These are phyloP conservation scores for Synanceia verrucosa DNA, from an alignment of 2,797 vertebrate species.

Conservation along the genomic window DNA sequence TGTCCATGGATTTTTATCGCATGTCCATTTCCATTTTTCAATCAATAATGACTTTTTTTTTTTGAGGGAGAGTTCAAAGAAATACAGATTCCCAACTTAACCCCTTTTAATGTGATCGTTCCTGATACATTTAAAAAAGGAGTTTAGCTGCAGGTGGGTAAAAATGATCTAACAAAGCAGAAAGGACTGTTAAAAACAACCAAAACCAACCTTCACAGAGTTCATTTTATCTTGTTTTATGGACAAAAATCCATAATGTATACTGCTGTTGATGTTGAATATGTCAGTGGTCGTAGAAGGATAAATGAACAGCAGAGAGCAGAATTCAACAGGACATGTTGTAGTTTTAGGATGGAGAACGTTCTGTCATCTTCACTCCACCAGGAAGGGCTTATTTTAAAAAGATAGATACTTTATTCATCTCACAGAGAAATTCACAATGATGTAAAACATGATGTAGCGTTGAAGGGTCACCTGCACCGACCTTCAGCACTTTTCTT, in stretches of 20 bases:
- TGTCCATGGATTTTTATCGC: slow-evolving; percentile 27
- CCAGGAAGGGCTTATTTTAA: too few relatives aligned
- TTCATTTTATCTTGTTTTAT: slow-evolving; percentile 13
- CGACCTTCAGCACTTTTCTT: not conserved
- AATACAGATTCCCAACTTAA: not conserved
- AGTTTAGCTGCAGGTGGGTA: too few relatives aligned
- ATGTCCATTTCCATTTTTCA: slow-evolving; percentile 27
- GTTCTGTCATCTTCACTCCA: too few relatives aligned
- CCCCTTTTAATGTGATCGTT: slow-evolving; percentile 5
- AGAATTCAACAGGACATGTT: not conserved
- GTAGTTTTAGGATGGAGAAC: not conserved
- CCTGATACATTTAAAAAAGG: not conserved
- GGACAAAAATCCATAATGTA: not conserved
- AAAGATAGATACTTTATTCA: too few relatives aligned
- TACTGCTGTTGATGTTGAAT: too few relatives aligned
- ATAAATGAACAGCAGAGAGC: not conserved
- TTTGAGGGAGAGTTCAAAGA: slow-evolving; percentile 13
- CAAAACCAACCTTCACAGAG: too few relatives aligned
- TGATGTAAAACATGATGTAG: too few relatives aligned
- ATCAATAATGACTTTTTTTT: not conserved
- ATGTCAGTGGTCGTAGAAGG: not conserved
- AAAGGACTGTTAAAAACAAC: too few relatives aligned
- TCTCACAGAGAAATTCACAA: too few relatives aligned
- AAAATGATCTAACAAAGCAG: too few relatives aligned
- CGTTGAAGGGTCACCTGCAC: not conserved